A percentile compares a stretch with the other conserved stretches of the same genome.
phyloP scores from a whole-genome alignment of 2,888 invertebrate genomes.

The Phasia obesa region DNA sequence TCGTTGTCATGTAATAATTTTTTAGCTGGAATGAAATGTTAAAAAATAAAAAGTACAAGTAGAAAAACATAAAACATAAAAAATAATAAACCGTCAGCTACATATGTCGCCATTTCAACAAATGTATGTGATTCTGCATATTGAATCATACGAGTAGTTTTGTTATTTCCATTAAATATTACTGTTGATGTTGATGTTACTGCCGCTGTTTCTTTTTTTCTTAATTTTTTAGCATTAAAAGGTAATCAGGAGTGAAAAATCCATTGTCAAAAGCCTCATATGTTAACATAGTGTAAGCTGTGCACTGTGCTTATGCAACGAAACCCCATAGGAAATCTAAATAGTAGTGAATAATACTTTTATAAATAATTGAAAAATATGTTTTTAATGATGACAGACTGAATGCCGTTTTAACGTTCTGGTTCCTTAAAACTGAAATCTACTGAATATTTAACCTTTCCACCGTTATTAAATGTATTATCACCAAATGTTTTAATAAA shows the following conservation, averaged over 20 bases:
- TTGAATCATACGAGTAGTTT: slow-evolving; percentile 41
- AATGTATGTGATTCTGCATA: slow-evolving; percentile 43
- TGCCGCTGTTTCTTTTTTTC: slow-evolving; percentile 14
- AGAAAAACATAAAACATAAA: slow-evolving; percentile 18
- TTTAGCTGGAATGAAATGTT: slow-evolving; percentile 39
- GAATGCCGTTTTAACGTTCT: too few species aligned
- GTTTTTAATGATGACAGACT: too few species aligned
- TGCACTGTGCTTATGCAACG: not conserved
- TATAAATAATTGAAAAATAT: not conserved
- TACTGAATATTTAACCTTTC: too few species aligned
- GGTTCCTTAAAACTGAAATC: too few species aligned
- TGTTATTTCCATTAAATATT: slow-evolving; percentile 61
- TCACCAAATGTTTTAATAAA: too few species aligned
- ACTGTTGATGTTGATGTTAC: slow-evolving; percentile 32
- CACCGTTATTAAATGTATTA: too few species aligned
- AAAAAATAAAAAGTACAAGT: slow-evolving; percentile 19
- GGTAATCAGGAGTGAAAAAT: slow-evolving; percentile 66
- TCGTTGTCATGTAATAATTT: slow-evolving; percentile 65
- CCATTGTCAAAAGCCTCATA: slow-evolving; percentile 50
- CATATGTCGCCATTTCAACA: slow-evolving; percentile 67
- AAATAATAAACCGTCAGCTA: slow-evolving; percentile 57
- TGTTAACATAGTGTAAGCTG: slow-evolving; percentile 10
- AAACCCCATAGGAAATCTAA: slow-evolving; percentile 52
- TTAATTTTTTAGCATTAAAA: slow-evolving; percentile 60
- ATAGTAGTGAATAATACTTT: not conserved